These are phyloP conservation scores for Cebidichthys violaceus DNA, from an alignment of 2,113 vertebrate species.

Conservation along the genomic window DNA sequence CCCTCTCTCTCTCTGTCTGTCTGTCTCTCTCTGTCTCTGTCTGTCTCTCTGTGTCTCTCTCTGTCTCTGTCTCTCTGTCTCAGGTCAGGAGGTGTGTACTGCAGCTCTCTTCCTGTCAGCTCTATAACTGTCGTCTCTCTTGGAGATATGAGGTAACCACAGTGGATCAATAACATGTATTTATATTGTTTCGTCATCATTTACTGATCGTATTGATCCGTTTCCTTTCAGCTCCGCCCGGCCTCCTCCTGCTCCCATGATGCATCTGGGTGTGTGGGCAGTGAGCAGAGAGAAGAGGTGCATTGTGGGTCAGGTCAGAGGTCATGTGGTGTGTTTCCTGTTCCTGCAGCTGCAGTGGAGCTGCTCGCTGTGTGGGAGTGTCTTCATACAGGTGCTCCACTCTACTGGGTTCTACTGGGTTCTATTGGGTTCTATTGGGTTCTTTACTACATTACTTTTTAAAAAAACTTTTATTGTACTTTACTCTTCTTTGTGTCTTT, in stretches of 20 bases:
- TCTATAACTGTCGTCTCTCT: conserved; percentile 35
- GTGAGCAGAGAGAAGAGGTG: not conserved
- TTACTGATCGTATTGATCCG: not conserved
- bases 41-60: not conserved
- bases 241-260: conserved; percentile 61
- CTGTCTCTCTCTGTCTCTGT: too few relatives aligned
- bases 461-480: not conserved
- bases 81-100: conserved; percentile 73
- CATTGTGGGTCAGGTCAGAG: conserved; percentile 61
- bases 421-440: not conserved
- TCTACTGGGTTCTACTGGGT: not conserved
- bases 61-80: conserved; percentile 31
- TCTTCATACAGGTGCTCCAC: conserved; percentile 42
- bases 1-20: too few relatives aligned
- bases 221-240: conserved; percentile 17
- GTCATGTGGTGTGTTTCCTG: conserved; percentile 73
- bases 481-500: too few relatives aligned
- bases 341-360: conserved; percentile 71
- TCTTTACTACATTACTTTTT: not conserved
- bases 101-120: conserved; percentile 58
- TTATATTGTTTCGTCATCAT: not conserved
- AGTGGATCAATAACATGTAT: not conserved
- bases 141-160: conserved; percentile 34
- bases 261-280: conserved; percentile 69
- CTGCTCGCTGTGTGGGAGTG: conserved; percentile 54